Base-by-base conservation (phyloP, 2,888 invertebrate species). In the Osmoderma eremita region DNA sequence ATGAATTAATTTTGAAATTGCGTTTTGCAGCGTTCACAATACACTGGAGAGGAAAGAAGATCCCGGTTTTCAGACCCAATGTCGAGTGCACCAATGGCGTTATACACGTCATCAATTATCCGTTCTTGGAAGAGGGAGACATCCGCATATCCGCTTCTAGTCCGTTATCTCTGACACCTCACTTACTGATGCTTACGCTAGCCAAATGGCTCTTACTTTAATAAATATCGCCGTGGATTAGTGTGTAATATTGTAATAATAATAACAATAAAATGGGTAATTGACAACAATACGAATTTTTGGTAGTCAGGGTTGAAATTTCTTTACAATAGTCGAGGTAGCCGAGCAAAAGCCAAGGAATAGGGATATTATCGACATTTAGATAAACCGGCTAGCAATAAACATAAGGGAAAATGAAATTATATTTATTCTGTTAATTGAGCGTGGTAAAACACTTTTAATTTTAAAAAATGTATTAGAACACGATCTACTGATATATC, bases 11-110 rank as follows among this genome's bases (percentile, higher is more conserved):
- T 24, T 30, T 24, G 8, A 13, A 10, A 30, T 58, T 17, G 6
- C 17, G 20, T 58, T 73, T 83, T 84, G 36, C 85, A 94, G 95
- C 91, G 78, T 94, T 93, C 84, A 88, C 88, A 77, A 89, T 95
- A 69, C 89, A 91, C 79, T 95, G 95, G 95, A 90, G 92, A 76
- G 91, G 91, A 69, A 89, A 90, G 79, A 89, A 89, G 86, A 92
- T 95, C 75, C 90, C 90, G 76, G 93, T 96, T 54, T 90, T 91
- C 82, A 89, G 96, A 72, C 93, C 97, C 20, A 95, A 98, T 81
- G 94, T 98, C 3, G 93, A 94, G 78, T 97, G 97, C 82, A 96
- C 94, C 81, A 97, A 97, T 80, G 97, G 97, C 61, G 92, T 95
- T 75, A 96, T 97, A 75, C 97, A 97, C 82, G 94, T 96, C 70